Evolutionary conservation across 2,113 vertebrate species (phyloP).

Genomic region (Erythrolamprus reginae): DNA sequence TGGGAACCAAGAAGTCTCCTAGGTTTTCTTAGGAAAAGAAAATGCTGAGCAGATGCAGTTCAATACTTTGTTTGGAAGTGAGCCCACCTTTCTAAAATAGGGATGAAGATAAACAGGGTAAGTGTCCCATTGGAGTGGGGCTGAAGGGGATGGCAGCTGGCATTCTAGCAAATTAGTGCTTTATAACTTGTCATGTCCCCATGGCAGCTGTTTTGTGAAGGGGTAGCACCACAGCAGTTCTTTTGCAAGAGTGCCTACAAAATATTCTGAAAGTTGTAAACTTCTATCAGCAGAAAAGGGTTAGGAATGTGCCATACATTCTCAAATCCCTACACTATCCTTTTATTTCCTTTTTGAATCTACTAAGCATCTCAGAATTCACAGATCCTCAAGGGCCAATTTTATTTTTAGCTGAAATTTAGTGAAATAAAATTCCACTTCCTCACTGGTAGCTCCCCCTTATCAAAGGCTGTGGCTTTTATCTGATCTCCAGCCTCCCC

Average conservation of each 20-base stretch:
- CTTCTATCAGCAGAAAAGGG: neutral
- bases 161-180: neutral
- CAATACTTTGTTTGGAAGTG: neutral
- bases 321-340: neutral
- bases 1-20: neutral
- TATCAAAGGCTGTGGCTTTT: conserved; percentile 15
- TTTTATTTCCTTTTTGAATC: neutral
- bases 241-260: neutral
- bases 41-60: neutral
- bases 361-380: neutral
- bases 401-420: neutral
- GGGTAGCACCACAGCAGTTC: neutral
- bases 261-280: neutral
- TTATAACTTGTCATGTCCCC: neutral
- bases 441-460: conserved; percentile 27
- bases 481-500: conserved; percentile 7
- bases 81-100: neutral
- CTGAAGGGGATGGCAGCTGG: neutral
- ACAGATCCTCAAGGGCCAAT: neutral
- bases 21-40: neutral
- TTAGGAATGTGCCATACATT: neutral
- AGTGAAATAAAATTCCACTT: too few species aligned
- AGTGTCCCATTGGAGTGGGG: neutral
- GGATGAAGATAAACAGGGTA: neutral
- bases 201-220: neutral